Conservation (phyloP, 1,140 invertebrate genomes). For the Pomacea maculata region DNA sequence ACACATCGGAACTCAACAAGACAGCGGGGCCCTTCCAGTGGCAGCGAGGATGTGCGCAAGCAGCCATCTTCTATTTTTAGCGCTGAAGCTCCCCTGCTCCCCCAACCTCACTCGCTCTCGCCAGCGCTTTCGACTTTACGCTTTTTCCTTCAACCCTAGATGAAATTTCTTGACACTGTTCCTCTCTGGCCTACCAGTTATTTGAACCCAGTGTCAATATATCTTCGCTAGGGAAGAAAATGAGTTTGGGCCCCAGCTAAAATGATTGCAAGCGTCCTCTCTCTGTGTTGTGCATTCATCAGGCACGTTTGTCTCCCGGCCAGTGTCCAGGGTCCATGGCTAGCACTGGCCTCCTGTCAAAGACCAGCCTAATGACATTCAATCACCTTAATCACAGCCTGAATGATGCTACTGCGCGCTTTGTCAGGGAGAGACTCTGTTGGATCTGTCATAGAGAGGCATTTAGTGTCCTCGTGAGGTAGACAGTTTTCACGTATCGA, state of each 20-base stretch:
- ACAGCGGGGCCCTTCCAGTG: slow-evolving; percentile 5
- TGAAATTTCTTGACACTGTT: slow-evolving; percentile 30
- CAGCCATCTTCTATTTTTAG: slow-evolving; percentile 20
- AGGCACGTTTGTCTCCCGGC: slow-evolving; percentile 28
- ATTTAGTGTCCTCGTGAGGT: slow-evolving; percentile 32
- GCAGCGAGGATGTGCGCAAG: slow-evolving; percentile 19
- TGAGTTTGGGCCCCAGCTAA: slow-evolving; percentile 20
- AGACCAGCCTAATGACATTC: slow-evolving; percentile 25
- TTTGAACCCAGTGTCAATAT: slow-evolving; percentile 29
- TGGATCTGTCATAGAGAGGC: slow-evolving; percentile 35
- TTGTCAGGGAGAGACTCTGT: slow-evolving; percentile 29
- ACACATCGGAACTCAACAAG: slow-evolving; percentile 18
- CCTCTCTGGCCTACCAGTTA: slow-evolving; percentile 16
- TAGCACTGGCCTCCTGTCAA: slow-evolving; percentile 18
- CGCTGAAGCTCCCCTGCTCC: neutral
- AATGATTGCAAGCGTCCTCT: slow-evolving; percentile 26
- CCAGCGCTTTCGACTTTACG: slow-evolving; percentile 14
- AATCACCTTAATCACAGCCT: slow-evolving; percentile 29
- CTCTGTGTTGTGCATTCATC: slow-evolving; percentile 26
- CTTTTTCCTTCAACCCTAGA: slow-evolving; percentile 15
- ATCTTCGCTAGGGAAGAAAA: slow-evolving; percentile 16
- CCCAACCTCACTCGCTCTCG: neutral
- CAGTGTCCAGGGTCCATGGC: neutral
- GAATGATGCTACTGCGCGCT: slow-evolving; percentile 19
- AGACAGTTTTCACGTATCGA: slow-evolving; percentile 31